These are phyloP conservation scores for Bembecia ichneumoniformis DNA, from an alignment of 2,888 invertebrate genomes.

Conservation along the genomic window DNA sequence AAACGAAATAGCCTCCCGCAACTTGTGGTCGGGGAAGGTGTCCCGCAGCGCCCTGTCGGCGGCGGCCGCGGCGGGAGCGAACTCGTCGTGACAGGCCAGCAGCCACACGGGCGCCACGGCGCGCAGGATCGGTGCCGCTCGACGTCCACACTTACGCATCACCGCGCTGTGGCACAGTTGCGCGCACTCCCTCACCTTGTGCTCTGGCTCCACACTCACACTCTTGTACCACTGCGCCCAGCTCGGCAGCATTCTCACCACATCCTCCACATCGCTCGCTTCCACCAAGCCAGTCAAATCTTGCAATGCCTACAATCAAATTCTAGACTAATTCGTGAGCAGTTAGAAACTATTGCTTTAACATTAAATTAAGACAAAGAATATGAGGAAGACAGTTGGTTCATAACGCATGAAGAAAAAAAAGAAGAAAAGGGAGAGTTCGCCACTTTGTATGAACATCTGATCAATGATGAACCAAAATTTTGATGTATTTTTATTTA, in stretches of 20 bases:
- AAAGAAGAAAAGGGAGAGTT: too few relatives aligned
- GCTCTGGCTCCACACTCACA: slow-evolving; percentile 84
- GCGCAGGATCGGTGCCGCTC: slow-evolving; percentile 81
- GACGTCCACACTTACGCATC: slow-evolving; percentile 76
- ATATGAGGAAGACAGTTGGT: too few relatives aligned
- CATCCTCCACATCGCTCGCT: slow-evolving; percentile 75
- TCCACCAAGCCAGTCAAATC: slow-evolving; percentile 82
- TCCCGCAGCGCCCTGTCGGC: slow-evolving; percentile 22
- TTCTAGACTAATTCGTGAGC: too few relatives aligned
- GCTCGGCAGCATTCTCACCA: slow-evolving; percentile 80
- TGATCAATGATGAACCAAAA: too few relatives aligned
- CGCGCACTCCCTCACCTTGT: slow-evolving; percentile 85
- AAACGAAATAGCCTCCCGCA: too few relatives aligned
- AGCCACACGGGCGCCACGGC: slow-evolving; percentile 9
- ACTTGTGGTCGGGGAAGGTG: background rate
- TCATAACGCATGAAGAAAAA: too few relatives aligned
- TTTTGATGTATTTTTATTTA: too few relatives aligned
- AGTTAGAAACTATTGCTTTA: too few relatives aligned
- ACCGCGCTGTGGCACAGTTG: slow-evolving; percentile 77
- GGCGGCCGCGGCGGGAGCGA: slow-evolving; percentile 2
- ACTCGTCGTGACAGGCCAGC: slow-evolving; percentile 7
- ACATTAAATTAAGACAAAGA: too few relatives aligned
- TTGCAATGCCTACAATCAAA: slow-evolving; percentile 81
- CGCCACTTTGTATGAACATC: too few relatives aligned
- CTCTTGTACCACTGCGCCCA: slow-evolving; percentile 88